Conservation (phyloP, 2,113 vertebrate genomes). For the Oreotrochilus melanogaster region DNA sequence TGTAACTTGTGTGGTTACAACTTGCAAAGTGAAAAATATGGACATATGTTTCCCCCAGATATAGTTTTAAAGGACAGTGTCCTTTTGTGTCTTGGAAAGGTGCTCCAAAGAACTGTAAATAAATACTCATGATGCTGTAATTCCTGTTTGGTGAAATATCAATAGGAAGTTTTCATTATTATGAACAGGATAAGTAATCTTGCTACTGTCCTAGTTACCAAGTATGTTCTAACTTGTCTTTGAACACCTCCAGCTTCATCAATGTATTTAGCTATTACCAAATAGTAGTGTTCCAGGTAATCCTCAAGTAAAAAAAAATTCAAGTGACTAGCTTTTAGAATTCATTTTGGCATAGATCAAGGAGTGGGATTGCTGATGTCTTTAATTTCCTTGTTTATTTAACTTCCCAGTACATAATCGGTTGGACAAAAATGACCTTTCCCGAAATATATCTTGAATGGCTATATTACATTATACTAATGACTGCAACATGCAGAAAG, state of each 20-base stretch:
- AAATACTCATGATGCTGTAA: background rate
- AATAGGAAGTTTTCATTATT: background rate
- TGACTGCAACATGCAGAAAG: conserved; percentile 47
- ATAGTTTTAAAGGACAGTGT: background rate
- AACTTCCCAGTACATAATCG: conserved; percentile 38
- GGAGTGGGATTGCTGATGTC: background rate
- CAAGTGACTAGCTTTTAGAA: background rate
- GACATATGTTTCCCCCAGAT: background rate
- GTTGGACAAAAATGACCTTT: conserved; percentile 56
- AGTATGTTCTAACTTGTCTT: background rate
- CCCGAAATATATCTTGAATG: conserved; percentile 49
- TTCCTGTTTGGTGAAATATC: background rate
- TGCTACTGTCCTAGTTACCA: background rate
- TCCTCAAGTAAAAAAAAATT: background rate
- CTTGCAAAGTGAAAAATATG: background rate
- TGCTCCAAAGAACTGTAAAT: background rate
- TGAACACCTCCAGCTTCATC: background rate
- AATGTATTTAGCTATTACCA: background rate
- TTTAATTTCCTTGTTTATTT: conserved; percentile 51
- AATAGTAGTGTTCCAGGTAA: background rate
- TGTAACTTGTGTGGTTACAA: conserved; percentile 17
- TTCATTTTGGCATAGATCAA: background rate
- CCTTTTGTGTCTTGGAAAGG: background rate
- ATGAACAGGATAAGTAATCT: background rate
- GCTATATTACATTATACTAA: conserved; percentile 44